Evolutionary conservation across 2,113 vertebrate species (phyloP), one percentile per base, ranked within the genome.

Genomic region (Todiramphus chloris): DNA sequence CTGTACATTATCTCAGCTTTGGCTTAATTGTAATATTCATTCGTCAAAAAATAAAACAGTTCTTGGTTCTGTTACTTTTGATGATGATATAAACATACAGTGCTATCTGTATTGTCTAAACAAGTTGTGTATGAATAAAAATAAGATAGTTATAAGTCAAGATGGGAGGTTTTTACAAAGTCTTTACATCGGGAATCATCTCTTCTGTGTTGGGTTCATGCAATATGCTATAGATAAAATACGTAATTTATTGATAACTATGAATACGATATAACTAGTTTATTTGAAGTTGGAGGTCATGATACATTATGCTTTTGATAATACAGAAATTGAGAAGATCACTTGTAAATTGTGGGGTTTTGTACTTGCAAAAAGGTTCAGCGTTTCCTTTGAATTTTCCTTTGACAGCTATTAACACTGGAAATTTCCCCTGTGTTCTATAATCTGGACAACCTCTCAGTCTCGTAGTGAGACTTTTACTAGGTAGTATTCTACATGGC

Each of bases 151-250:
- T 87, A 16, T 46, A 89, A 93, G 94, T 91, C 88, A 94, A 92
- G 50, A 25, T 51, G n/a, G 73, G 72, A 64, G 16, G 24, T 73
- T 95, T 96, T 87, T 94, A 53, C 14, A 8, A 63, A 93, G 72
- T 72, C 21, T 66, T 91, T 72, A 60, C 33, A n/a, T 56, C 3
- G 2, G 20, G 39, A 20, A 33, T 78, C 60, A 59, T 96, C 72
- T 94, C 51, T 86, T 18, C 21, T 83, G 13, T 91, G 69, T 60
- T 85, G 72, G 28, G 30, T 84, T 96, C 59, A 24, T 90, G 60
- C 79, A 28, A 73, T 94, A 66, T 8, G n/a, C 86, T 66, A 75
- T 51, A 83, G 84, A 72, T 92, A 92, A 96, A 95, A 83, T 44
- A 21, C 7, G 31, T 77, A 1, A 70, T 84, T 84, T 95, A 80